Evolutionary conservation across 2,113 vertebrate species (phyloP).

Genomic region (Gobio gobio): DNA sequence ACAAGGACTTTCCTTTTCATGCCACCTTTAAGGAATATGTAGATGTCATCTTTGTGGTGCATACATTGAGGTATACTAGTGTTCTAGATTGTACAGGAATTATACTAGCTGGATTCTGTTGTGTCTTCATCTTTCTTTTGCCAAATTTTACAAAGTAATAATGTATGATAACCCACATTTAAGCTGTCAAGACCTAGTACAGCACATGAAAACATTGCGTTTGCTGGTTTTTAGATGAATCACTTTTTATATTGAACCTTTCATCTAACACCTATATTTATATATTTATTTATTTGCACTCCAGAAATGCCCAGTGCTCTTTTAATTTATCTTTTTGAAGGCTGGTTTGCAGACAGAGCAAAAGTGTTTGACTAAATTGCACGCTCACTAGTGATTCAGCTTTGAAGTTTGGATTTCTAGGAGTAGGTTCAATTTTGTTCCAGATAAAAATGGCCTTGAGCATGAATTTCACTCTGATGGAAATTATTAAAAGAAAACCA

Average conservation of each 20-base stretch:
- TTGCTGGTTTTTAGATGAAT: background rate
- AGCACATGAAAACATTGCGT: background rate
- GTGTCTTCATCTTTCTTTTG: background rate
- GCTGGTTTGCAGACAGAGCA: background rate
- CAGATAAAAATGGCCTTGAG: background rate
- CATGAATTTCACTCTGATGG: background rate
- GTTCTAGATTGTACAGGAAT: background rate
- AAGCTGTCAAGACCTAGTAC: background rate
- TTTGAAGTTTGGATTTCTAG: slow-evolving; percentile 23
- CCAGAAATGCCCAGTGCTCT: slow-evolving; percentile 6
- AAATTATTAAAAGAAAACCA: slow-evolving; percentile 18
- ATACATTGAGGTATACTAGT: background rate
- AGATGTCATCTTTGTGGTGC: background rate
- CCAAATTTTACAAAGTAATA: background rate
- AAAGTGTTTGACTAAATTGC: background rate
- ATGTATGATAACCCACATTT: background rate
- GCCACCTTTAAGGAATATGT: background rate
- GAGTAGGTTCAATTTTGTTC: slow-evolving; percentile 15
- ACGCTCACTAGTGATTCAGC: slow-evolving; percentile 10
- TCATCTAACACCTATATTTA: background rate
- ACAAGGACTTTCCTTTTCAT: too few relatives aligned
- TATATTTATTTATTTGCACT: background rate
- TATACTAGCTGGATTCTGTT: background rate
- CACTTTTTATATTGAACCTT: slow-evolving; percentile 22
- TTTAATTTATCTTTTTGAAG: slow-evolving; percentile 7